Conservation (phyloP, 2,113 vertebrate species). For the Parus major region DNA sequence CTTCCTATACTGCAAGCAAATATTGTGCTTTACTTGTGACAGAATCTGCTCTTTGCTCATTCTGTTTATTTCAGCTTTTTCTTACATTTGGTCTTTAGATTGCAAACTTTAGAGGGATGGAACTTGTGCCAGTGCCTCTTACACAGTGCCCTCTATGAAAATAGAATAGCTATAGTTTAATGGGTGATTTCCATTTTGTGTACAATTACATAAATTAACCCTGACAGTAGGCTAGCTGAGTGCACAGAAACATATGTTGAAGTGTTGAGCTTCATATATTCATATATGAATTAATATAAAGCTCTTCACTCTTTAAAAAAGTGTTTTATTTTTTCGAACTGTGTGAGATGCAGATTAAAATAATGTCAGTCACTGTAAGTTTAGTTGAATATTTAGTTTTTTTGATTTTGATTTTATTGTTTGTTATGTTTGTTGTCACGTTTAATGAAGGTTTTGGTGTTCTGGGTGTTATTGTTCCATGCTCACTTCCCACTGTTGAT, state of each 20-base stretch:
- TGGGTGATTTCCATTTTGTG: not conserved
- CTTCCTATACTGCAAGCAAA: not conserved
- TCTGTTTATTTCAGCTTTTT: not conserved
- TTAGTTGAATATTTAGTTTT: not conserved
- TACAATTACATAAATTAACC: not conserved
- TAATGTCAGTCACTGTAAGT: not conserved
- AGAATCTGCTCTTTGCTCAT: not conserved
- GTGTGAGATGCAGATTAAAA: not conserved
- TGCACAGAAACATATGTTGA: not conserved
- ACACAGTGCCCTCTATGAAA: not conserved
- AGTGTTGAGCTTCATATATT: not conserved
- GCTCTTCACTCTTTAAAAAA: not conserved
- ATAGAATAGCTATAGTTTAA: not conserved
- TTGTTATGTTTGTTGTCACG: not conserved
- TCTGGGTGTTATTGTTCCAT: not conserved
- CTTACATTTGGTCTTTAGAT: not conserved
- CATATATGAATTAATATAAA: not conserved
- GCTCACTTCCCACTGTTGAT: slow-evolving; percentile 44
- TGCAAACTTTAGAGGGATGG: not conserved
- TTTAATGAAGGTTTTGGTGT: not conserved
- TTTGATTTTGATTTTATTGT: not conserved
- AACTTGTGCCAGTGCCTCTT: not conserved
- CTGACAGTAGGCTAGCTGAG: not conserved
- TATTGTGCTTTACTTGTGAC: not conserved
- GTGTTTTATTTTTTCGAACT: not conserved